Conservation (phyloP, 2,797 vertebrate species). For the Picus viridis region DNA sequence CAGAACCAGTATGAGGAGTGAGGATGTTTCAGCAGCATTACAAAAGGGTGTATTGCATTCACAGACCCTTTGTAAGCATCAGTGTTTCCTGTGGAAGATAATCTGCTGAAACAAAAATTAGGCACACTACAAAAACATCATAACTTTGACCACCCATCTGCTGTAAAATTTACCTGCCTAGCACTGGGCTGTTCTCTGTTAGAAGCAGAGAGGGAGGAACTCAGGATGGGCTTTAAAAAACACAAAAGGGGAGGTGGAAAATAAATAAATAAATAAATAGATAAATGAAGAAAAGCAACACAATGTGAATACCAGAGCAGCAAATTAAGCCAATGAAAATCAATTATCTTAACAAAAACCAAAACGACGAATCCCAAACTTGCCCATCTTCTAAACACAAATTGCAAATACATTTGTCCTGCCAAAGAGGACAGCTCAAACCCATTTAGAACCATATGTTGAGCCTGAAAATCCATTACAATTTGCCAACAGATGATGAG, state of each 20-base stretch:
- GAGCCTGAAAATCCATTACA: not conserved
- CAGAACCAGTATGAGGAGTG: not conserved
- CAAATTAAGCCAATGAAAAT: not conserved
- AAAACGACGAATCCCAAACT: not conserved
- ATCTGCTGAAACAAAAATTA: conserved; percentile 4
- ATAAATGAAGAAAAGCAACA: not conserved
- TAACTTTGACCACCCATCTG: not conserved
- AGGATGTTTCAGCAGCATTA: not conserved
- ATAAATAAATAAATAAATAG: not conserved
- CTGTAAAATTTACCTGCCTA: conserved; percentile 76
- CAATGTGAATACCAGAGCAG: not conserved
- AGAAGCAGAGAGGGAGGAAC: conserved; percentile 77
- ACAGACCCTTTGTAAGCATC: conserved; percentile 33
- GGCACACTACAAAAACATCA: not conserved
- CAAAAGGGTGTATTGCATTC: conserved; percentile 18
- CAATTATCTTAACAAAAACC: not conserved
- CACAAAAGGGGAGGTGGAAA: conserved; percentile 8
- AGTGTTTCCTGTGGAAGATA: not conserved
- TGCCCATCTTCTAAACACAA: conserved; percentile 10
- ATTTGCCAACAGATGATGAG: conserved; percentile 24
- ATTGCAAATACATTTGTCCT: not conserved
- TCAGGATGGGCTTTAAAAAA: conserved; percentile 77
- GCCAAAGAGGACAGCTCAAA: conserved; percentile 37
- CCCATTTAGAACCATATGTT: not conserved
- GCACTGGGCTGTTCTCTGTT: conserved; percentile 76